Base-by-base conservation (phyloP, 2,797 vertebrate species). In the Ataeniobius toweri region DNA sequence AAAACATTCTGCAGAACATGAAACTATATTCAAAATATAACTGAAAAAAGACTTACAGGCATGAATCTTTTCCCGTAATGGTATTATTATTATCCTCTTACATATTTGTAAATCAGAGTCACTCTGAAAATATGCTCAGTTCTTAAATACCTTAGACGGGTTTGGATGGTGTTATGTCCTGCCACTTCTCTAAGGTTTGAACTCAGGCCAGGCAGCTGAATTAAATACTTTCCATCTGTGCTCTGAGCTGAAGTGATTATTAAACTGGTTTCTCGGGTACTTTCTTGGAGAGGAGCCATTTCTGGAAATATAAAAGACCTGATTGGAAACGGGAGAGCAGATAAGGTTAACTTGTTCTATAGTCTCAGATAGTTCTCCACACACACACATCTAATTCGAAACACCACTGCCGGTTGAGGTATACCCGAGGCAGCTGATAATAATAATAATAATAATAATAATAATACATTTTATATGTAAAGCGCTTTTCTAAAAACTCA, bases 141-240 rank as follows among this genome's bases (percentile, higher is more conserved):
- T 78, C 28, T 69, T 7, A 39, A 26, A 58, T n/a, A 12, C 24
- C 56, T 58, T 24, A 69, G 67, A 46, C 24, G 63, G 20, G 67
- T 46, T 41, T 12, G 41, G 41, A n/a, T 14, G 51, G 48, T 50
- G 59, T 20, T 5, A 1, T 20, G 22, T 81, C 73, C 78, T 81
- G 78, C 82, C 73, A 6, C 71, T 76, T 79, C 79, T n/a, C 51
- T 5, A 71, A 76, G 75, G 76, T 39, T 68, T 78, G 83, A 80
- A 48, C 76, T 48, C n/a, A 2, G 41, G 58, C 73, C 83, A 73
- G 69, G 22, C 56, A 55, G 76, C 78, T 58, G 26, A 76, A 80
- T 69, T 63, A 55, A 55, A 68, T 7, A 31, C 71, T 71, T 18
- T 63, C 68, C 14, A 13, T 46, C 24, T 3, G 59, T 50, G 4